Conservation (phyloP, 2,888 invertebrate species). For the Andrena haemorrhoa region DNA sequence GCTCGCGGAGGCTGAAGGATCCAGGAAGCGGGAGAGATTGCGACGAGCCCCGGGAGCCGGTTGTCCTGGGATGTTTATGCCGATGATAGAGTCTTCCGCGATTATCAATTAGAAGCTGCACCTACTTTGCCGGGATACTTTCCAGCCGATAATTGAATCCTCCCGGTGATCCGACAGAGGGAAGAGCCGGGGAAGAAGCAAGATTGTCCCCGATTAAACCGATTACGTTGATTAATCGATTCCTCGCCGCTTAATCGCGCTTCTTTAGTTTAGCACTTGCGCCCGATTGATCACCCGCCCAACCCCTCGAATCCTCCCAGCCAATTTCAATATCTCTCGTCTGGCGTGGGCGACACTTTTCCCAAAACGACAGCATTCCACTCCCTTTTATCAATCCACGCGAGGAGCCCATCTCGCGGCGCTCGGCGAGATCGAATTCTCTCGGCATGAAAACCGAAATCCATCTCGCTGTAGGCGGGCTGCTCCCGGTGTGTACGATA, state of each 20-base stretch:
- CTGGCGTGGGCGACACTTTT: not conserved
- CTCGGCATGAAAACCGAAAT: conserved; percentile 1
- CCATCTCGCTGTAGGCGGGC: conserved; percentile 5
- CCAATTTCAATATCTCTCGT: not conserved
- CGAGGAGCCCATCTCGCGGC: not conserved
- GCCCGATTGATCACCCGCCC: not conserved
- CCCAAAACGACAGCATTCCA: not conserved
- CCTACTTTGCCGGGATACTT: conserved; percentile 12
- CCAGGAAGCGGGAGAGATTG: conserved; percentile 4
- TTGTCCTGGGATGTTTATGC: conserved; percentile 1
- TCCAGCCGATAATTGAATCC: conserved; percentile 14
- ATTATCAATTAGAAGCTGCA: conserved; percentile 22
- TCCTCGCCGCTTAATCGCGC: conserved; percentile 10
- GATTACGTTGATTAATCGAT: conserved; percentile 30
- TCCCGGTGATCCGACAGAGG: not conserved
- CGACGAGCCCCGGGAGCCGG: not conserved
- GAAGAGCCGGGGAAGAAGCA: conserved; percentile 12
- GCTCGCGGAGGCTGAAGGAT: conserved; percentile 32
- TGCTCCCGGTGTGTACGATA: not conserved
- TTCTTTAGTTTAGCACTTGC: conserved; percentile 12
- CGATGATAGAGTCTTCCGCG: not conserved
- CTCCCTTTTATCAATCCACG: not conserved
- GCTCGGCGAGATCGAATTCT: not conserved
- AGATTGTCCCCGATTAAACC: conserved; percentile 26
- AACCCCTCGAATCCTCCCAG: not conserved